Percentiles rank a stretch among this genome's conserved stretches.
Evolutionary conservation across 2,113 vertebrate genomes (phyloP).

Genomic region (Triplophysa dalaica): DNA sequence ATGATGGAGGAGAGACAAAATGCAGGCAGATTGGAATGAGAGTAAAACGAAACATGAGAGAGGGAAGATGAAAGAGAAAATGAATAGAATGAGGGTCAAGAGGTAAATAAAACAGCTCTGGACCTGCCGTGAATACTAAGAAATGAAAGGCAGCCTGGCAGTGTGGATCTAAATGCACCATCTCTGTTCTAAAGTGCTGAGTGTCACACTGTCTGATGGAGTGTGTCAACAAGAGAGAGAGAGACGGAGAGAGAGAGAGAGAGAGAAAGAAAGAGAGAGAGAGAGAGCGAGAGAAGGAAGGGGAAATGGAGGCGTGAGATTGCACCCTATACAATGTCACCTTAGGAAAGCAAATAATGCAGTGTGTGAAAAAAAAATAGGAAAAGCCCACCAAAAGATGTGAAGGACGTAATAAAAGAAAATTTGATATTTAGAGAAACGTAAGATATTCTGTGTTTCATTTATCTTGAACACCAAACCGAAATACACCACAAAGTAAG

Average conservation of each 20-base stretch:
- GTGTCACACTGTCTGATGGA: conserved; percentile 53
- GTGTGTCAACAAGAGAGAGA: conserved; percentile 29
- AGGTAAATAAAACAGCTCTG: conserved; percentile 9
- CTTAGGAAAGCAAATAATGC: conserved; percentile 31
- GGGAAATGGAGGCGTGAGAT: background rate
- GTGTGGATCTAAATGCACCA: conserved; percentile 47
- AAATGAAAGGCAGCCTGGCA: conserved; percentile 44
- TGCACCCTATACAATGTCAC: conserved; percentile 14
- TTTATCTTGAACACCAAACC: conserved; percentile 36
- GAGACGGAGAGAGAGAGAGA: background rate
- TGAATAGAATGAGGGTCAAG: background rate
- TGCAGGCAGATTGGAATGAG: background rate
- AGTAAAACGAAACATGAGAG: background rate
- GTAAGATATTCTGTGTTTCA: conserved; percentile 3
- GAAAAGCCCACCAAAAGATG: background rate
- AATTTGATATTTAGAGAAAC: background rate
- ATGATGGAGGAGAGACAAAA: conserved; percentile 28
- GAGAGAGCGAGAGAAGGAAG: too few relatives aligned
- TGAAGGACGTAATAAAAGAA: background rate
- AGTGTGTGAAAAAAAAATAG: conserved; percentile 5
- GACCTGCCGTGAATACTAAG: conserved; percentile 51
- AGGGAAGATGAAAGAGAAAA: background rate
- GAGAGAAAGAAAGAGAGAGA: background rate
- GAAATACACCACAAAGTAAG: too few relatives aligned
- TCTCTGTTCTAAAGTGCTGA: conserved; percentile 60